These are phyloP conservation scores for Mus caroli DNA, from an alignment of 2,797 vertebrate genomes.

Conservation along the genomic window DNA sequence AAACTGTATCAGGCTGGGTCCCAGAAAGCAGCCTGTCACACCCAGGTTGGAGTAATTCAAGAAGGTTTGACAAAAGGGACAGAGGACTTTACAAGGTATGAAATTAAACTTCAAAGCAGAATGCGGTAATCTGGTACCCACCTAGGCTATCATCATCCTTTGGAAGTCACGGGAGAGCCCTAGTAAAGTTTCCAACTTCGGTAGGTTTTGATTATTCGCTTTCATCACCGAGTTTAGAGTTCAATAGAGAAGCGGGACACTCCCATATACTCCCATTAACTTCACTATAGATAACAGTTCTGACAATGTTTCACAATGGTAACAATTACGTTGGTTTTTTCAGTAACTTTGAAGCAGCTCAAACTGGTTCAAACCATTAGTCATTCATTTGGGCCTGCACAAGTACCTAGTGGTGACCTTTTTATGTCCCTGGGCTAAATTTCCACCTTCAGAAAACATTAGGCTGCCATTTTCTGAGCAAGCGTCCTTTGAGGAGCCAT, in stretches of 20 bases:
- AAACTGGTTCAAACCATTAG: not conserved
- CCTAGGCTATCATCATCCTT: not conserved
- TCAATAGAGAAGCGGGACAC: not conserved
- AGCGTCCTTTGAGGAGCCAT: not conserved
- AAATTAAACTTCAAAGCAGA: not conserved
- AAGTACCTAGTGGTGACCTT: not conserved
- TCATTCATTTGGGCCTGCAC: not conserved
- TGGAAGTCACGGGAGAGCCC: not conserved
- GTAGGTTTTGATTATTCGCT: not conserved
- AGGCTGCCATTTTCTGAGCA: not conserved
- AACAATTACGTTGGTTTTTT: not conserved
- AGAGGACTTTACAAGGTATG: conserved; percentile 4
- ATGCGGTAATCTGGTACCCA: not conserved
- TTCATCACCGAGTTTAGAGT: not conserved
- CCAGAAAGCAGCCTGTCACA: not conserved
- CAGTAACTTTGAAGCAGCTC: not conserved
- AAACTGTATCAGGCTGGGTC: not conserved
- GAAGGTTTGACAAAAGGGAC: not conserved
- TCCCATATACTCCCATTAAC: not conserved
- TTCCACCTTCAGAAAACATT: not conserved
- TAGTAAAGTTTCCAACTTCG: not conserved
- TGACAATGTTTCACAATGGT: not conserved
- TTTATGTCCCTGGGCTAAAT: not conserved
- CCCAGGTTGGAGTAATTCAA: not conserved
- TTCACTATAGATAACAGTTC: not conserved